A percentile compares a stretch with the other conserved stretches of the same genome.
Conservation (phyloP, 2,797 vertebrate genomes). For the Hypotaenidia philippensis region DNA sequence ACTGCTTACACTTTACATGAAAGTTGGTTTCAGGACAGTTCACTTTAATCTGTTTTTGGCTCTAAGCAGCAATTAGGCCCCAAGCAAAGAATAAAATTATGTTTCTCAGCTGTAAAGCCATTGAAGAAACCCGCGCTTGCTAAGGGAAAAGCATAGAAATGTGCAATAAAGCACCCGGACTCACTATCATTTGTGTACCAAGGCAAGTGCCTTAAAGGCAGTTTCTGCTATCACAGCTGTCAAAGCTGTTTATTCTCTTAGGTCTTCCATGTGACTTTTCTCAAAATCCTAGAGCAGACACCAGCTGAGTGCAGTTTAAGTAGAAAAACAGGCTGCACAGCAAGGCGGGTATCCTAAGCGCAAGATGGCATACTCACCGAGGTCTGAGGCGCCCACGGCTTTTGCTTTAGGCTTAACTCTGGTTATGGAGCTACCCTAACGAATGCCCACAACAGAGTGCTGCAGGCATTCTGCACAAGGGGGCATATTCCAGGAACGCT, state of each 20-base stretch:
- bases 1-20: not conserved
- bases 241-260: not conserved
- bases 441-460: not conserved
- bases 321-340: not conserved
- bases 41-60: conserved; percentile 5
- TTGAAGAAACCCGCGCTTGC: not conserved
- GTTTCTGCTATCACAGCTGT: conserved; percentile 13
- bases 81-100: not conserved
- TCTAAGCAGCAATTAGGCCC: not conserved
- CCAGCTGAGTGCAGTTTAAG: not conserved
- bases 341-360: not conserved
- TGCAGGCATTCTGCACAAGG: not conserved
- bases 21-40: conserved; percentile 35
- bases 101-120: not conserved
- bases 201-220: not conserved
- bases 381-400: fast-evolving
- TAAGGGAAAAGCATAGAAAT: not conserved
- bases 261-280: not conserved
- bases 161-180: not conserved
- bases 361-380: not conserved
- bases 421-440: not conserved
- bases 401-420: not conserved
- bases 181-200: not conserved
- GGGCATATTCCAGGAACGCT: not conserved
- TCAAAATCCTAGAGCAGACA: not conserved